phyloP scores from a whole-genome alignment of 2,797 vertebrate genomes.

The Micrastur ruficollis region DNA sequence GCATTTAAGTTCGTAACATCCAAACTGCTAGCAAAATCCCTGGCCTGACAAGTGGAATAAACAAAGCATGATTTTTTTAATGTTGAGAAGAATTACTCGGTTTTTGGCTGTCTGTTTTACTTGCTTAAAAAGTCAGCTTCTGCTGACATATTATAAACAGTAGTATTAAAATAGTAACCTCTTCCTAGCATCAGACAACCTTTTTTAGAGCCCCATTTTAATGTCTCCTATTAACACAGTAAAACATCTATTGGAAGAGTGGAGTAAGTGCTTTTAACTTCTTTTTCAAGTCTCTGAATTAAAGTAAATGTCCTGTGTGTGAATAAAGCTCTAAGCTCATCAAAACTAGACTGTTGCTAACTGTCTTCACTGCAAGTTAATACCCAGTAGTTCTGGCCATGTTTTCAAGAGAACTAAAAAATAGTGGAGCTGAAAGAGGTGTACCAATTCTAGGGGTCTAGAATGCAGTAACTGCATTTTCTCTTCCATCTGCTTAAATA shows the following conservation, averaged over 20 bases:
- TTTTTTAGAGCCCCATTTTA: not conserved
- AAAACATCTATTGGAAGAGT: not conserved
- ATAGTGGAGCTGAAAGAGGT: too few species aligned
- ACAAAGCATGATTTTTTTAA: not conserved
- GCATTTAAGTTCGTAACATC: not conserved
- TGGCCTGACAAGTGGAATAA: not conserved
- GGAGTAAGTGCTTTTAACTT: not conserved
- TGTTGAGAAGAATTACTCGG: not conserved
- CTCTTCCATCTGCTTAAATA: not conserved
- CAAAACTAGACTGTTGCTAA: not conserved
- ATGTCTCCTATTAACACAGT: not conserved
- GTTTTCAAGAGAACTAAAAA: not conserved
- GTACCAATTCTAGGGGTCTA: not conserved
- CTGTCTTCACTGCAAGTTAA: not conserved
- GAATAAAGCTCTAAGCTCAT: not conserved
- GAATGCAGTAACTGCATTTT: not conserved
- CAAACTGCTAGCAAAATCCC: not conserved
- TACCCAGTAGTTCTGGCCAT: not conserved
- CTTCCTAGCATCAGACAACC: not conserved
- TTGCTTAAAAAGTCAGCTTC: not conserved
- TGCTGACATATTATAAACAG: not conserved
- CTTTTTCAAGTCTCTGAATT: not conserved
- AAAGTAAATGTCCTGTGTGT: not conserved
- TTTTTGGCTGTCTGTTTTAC: not conserved
- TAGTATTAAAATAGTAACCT: not conserved